phyloP scores from a whole-genome alignment of 2,888 invertebrate genomes.

The Euplexia lucipara region DNA sequence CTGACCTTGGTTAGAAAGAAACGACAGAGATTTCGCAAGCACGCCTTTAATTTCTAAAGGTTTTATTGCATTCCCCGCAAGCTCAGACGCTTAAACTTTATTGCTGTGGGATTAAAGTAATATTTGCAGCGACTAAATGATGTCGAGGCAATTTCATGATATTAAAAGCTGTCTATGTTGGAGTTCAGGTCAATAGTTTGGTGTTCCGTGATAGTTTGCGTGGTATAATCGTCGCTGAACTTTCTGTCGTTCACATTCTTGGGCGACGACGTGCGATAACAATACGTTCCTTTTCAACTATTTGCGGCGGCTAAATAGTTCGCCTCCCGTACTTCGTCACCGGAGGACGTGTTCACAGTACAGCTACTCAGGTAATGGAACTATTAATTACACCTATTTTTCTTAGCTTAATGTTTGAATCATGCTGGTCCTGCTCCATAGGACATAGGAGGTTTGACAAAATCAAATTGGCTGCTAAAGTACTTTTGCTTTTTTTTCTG shows the following conservation, averaged over 20 bases:
- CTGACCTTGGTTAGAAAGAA: conserved; percentile 87
- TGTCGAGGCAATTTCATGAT: conserved; percentile 88
- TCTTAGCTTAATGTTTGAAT: neutral
- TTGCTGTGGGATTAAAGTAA: conserved; percentile 90
- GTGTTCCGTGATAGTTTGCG: conserved; percentile 83
- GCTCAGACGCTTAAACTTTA: conserved; percentile 91
- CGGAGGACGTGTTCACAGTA: conserved; percentile 29
- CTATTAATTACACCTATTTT: conserved; percentile 20
- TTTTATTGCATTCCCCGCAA: conserved; percentile 90
- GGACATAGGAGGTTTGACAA: no score
- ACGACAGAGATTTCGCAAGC: conserved; percentile 81
- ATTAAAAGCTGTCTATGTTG: conserved; percentile 88
- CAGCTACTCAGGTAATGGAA: conserved; percentile 20
- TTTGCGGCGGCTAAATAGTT: conserved; percentile 80
- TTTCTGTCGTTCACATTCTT: conserved; percentile 85
- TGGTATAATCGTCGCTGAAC: conserved; percentile 80
- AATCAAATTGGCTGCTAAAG: no score
- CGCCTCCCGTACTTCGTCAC: conserved; percentile 58
- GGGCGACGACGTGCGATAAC: conserved; percentile 83
- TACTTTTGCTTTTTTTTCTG: no score
- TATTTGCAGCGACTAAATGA: conserved; percentile 90
- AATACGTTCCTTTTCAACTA: conserved; percentile 84
- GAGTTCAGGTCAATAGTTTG: conserved; percentile 87
- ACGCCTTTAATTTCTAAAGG: conserved; percentile 87
- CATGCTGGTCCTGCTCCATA: no score